These are phyloP conservation scores for Crocallis elinguaria DNA, from an alignment of 2,888 invertebrate species.

Conservation along the genomic window DNA sequence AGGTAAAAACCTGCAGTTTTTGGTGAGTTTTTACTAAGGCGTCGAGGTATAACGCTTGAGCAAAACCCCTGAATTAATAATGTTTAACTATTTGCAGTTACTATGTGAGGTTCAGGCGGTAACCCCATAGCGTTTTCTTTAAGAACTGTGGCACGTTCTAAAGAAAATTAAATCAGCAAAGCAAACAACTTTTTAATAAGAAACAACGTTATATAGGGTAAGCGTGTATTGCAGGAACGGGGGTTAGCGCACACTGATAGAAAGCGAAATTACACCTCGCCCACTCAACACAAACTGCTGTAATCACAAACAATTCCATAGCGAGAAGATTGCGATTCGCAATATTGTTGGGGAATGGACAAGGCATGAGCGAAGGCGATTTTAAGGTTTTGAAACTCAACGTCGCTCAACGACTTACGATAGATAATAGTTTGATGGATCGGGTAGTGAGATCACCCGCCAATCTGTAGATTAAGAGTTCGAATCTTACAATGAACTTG, in stretches of 20 bases:
- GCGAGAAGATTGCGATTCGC: conserved; percentile 68
- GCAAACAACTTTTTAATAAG: conserved; percentile 53
- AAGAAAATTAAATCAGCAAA: conserved; percentile 32
- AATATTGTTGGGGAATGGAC: conserved; percentile 48
- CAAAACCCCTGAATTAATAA: too few relatives aligned
- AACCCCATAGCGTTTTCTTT: neutral
- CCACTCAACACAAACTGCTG: conserved; percentile 59
- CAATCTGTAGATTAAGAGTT: too few relatives aligned
- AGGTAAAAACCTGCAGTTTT: too few relatives aligned
- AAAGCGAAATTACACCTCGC: conserved; percentile 64
- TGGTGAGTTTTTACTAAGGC: too few relatives aligned
- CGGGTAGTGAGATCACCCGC: too few relatives aligned
- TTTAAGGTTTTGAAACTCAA: neutral
- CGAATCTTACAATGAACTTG: too few relatives aligned
- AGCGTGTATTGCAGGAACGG: conserved; percentile 52
- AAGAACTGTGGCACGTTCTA: conserved; percentile 1
- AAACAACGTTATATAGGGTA: conserved; percentile 42
- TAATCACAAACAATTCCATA: conserved; percentile 74
- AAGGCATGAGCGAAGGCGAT: conserved; percentile 5
- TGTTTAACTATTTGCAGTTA: too few relatives aligned
- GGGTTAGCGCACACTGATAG: conserved; percentile 52
- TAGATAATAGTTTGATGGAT: too few relatives aligned
- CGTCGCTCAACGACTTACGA: neutral
- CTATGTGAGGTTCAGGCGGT: neutral
- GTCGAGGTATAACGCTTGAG: too few relatives aligned